Evolutionary conservation across 2,113 vertebrate species (phyloP).

Genomic region (Cygnus atratus): DNA sequence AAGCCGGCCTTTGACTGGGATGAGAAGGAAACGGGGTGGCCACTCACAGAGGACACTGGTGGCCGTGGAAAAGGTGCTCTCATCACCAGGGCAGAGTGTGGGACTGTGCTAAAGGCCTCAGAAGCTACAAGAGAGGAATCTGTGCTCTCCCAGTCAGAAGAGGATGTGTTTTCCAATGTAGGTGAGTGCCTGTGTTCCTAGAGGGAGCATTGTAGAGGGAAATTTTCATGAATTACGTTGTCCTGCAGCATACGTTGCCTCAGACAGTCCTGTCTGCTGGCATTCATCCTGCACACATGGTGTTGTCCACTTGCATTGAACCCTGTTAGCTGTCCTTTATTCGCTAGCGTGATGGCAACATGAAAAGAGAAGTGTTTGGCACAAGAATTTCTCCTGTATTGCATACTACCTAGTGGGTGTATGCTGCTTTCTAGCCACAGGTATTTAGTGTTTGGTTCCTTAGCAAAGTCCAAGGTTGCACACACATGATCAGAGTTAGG

Average conservation of each 20-base stretch:
- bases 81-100: background rate
- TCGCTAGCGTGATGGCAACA: background rate
- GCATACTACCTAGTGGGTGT: background rate
- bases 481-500: background rate
- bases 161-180: constrained; percentile 65
- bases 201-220: background rate
- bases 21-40: background rate
- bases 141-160: background rate
- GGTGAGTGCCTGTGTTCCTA: constrained; percentile 15
- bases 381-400: background rate
- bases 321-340: background rate
- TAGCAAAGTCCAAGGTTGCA: background rate
- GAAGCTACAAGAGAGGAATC: background rate
- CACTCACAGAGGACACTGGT: background rate
- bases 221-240: background rate
- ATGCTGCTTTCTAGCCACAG: background rate
- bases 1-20: constrained; percentile 31
- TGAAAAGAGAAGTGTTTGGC: background rate
- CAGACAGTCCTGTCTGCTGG: rapidly evolving
- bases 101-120: background rate
- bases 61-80: background rate
- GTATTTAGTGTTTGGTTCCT: background rate
- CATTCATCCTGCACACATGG: background rate
- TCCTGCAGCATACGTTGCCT: background rate
- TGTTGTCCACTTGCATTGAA: background rate